A percentile compares a stretch with the other conserved stretches of the same genome.
phyloP scores from a whole-genome alignment of 2,113 vertebrate species.

The Malurus melanocephalus region DNA sequence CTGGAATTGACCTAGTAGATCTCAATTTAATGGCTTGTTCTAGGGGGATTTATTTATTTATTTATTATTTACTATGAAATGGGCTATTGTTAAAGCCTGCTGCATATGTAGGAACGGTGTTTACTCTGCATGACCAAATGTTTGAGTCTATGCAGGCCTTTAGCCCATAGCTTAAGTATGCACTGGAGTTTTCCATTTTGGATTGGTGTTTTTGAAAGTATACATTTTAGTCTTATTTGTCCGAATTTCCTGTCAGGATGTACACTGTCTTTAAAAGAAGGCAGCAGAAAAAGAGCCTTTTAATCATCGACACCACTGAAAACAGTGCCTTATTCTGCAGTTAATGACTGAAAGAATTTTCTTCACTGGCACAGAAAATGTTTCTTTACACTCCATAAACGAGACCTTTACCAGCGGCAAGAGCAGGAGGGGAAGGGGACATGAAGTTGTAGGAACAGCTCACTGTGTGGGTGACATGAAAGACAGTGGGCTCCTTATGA shows the following conservation, averaged over 20 bases:
- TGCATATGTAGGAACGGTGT: not conserved
- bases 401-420: not conserved
- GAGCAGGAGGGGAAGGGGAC: not conserved
- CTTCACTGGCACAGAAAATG: not conserved
- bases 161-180: not conserved
- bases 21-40: not conserved
- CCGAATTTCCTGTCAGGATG: not conserved
- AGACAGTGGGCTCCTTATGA: not conserved
- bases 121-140: not conserved
- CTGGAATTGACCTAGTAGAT: not conserved
- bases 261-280: not conserved
- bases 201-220: not conserved
- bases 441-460: not conserved
- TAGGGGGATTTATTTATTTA: not conserved
- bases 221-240: not conserved
- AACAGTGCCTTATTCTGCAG: slow-evolving; percentile 16
- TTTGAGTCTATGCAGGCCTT: not conserved
- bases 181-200: not conserved
- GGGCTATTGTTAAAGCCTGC: not conserved
- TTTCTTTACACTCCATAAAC: not conserved
- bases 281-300: slow-evolving; percentile 21
- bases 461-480: not conserved
- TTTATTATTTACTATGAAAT: not conserved
- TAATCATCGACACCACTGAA: not conserved
- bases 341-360: not conserved